phyloP scores from a whole-genome alignment of 2,113 vertebrate genomes.

The Spheniscus mendiculus region DNA sequence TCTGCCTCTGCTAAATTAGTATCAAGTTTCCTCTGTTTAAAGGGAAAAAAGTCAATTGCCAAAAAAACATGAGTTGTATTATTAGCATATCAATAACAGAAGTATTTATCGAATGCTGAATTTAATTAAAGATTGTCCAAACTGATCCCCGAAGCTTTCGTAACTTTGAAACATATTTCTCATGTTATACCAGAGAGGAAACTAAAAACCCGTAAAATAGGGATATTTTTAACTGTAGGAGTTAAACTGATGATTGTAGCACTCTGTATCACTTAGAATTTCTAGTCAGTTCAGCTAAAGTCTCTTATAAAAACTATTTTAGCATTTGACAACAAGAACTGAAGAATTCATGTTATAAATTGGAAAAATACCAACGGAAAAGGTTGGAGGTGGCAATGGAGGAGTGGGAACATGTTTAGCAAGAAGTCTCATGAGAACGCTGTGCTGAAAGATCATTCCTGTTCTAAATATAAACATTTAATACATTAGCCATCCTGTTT shows the following conservation, averaged over 20 bases:
- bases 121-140: conserved; percentile 40
- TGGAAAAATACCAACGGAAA: conserved; percentile 59
- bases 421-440: conserved; percentile 20
- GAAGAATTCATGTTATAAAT: conserved; percentile 14
- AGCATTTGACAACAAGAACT: conserved; percentile 34
- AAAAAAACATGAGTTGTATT: background rate
- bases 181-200: background rate
- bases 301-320: background rate
- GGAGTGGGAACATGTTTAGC: conserved; percentile 43
- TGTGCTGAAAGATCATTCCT: conserved; percentile 32
- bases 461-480: conserved; percentile 43
- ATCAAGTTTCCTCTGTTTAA: conserved; percentile 25
- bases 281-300: background rate
- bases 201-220: background rate
- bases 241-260: background rate
- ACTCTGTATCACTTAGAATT: background rate
- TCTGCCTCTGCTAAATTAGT: background rate
- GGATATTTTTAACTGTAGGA: background rate
- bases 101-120: background rate
- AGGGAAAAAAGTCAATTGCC: background rate
- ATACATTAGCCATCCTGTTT: background rate
- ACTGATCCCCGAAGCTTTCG: background rate
- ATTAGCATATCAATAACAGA: background rate
- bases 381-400: conserved; percentile 52
- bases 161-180: conserved; percentile 12